Conservation (phyloP, 2,797 vertebrate genomes). For the Champsocephalus esox region DNA sequence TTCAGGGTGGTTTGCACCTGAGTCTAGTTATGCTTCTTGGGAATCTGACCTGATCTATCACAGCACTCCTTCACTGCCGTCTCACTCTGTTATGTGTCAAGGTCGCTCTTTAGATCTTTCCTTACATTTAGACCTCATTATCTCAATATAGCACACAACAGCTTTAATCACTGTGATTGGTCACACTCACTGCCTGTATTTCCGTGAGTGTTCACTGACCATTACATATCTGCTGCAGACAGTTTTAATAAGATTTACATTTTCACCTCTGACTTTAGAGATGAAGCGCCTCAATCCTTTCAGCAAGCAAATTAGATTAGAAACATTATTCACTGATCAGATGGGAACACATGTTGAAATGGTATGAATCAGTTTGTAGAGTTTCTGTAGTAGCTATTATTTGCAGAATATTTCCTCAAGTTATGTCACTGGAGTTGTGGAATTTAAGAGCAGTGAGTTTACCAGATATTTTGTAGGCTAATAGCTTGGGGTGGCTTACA, state of each 20-base stretch:
- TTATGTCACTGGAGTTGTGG: not conserved
- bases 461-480: not conserved
- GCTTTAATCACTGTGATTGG: conserved; percentile 56
- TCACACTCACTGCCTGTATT: not conserved
- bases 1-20: conserved; percentile 67
- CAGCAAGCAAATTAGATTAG: not conserved
- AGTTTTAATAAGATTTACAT: conserved; percentile 38
- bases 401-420: not conserved
- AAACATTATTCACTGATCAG: not conserved
- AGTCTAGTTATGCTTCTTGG: conserved; percentile 36
- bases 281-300: not conserved
- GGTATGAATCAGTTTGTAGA: not conserved
- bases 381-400: not conserved
- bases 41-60: conserved; percentile 23
- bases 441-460: not conserved
- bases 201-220: conserved; percentile 16
- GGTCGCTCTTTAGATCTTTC: conserved; percentile 49
- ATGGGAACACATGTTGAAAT: not conserved
- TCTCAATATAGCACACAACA: conserved; percentile 58
- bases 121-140: conserved; percentile 72
- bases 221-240: conserved; percentile 21
- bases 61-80: not conserved
- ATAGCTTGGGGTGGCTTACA: not conserved
- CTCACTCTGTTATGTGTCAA: conserved; percentile 47
- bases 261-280: conserved; percentile 25